These are phyloP conservation scores for Drosophila neonasuta DNA, from an alignment of 2,888 invertebrate genomes.

Conservation along the genomic window DNA sequence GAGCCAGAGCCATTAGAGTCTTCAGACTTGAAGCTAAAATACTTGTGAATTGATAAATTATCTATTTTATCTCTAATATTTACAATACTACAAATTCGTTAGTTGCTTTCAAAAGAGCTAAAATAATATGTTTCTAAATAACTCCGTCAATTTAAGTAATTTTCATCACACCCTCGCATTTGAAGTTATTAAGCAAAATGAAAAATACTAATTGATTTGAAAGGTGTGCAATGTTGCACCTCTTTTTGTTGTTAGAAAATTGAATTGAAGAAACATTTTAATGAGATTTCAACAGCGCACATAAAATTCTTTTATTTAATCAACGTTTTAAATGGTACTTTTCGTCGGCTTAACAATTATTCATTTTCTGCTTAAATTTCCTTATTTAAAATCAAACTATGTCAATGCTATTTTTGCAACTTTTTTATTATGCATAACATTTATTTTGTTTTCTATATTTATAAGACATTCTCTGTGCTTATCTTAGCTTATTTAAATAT, in stretches of 20 bases:
- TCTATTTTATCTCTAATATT: too few relatives aligned
- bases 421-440: conserved; percentile 1
- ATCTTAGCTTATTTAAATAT: conserved; percentile 12
- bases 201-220: not conserved
- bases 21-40: too few relatives aligned
- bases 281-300: not conserved
- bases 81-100: too few relatives aligned
- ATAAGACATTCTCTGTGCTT: conserved; percentile 5
- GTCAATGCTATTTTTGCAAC: conserved; percentile 36
- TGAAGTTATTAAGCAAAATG: not conserved
- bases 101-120: too few relatives aligned
- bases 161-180: not conserved
- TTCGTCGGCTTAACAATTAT: not conserved
- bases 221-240: not conserved
- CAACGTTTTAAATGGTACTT: not conserved
- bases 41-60: too few relatives aligned
- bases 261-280: not conserved
- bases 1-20: too few relatives aligned
- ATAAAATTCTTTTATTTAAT: not conserved
- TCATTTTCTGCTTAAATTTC: conserved; percentile 17
- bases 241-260: not conserved
- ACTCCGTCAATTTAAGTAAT: too few relatives aligned
- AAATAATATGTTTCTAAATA: too few relatives aligned
- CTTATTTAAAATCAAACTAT: conserved; percentile 30
- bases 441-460: conserved; percentile 12